Conservation (phyloP, 1,140 invertebrate genomes). For the Drosophila dunni region DNA sequence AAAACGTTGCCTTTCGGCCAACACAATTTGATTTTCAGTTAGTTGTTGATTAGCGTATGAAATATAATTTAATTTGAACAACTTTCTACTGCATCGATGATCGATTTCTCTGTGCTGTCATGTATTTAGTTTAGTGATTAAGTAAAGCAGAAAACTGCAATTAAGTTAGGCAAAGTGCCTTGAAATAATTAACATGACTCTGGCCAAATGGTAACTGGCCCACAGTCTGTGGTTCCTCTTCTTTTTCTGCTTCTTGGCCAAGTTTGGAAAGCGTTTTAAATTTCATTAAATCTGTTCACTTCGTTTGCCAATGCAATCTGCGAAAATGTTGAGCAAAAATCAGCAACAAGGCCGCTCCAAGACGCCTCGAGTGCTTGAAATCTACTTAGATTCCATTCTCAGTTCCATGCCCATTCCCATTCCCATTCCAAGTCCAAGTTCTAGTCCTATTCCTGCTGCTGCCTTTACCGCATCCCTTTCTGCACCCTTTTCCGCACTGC, state of each 20-base stretch:
- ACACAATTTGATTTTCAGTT: not conserved
- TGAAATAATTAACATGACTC: constrained; percentile 73
- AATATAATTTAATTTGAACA: not conserved
- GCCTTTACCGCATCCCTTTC: too few species aligned
- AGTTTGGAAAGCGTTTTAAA: constrained; percentile 66
- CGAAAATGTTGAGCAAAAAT: constrained; percentile 36
- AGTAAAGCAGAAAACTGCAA: constrained; percentile 61
- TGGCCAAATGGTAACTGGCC: constrained; percentile 35
- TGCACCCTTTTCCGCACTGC: too few species aligned
- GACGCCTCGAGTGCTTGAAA: constrained; percentile 74
- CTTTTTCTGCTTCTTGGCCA: not conserved
- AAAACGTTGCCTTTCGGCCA: too few species aligned
- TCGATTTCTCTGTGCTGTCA: constrained; percentile 20
- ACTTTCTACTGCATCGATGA: constrained; percentile 23
- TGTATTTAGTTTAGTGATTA: constrained; percentile 62
- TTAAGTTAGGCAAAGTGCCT: constrained; percentile 42
- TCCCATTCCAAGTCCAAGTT: not conserved
- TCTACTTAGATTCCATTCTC: constrained; percentile 61
- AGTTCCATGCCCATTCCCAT: not conserved
- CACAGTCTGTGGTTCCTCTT: constrained; percentile 13
- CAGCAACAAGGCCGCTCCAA: constrained; percentile 21
- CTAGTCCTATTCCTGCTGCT: not conserved
- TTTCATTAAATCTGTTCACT: constrained; percentile 82
- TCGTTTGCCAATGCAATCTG: constrained; percentile 81
- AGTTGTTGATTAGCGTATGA: constrained; percentile 4